These are phyloP conservation scores for Pseudomyrmex dendroicus DNA, from an alignment of 1,140 invertebrate genomes.

Conservation along the genomic window DNA sequence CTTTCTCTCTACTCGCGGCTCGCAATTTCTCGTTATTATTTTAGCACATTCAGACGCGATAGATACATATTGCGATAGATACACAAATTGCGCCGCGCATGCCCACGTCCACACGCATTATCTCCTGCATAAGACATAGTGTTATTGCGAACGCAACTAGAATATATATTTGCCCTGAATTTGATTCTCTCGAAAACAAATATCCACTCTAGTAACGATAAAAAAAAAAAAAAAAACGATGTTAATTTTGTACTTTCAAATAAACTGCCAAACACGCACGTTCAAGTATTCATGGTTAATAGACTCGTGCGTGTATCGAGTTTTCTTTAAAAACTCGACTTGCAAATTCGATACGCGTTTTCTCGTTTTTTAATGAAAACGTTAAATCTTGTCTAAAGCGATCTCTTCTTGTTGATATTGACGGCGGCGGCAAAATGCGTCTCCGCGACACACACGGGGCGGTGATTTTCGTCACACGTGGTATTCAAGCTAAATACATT, in stretches of 20 bases:
- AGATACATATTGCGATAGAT: slow-evolving; percentile 61
- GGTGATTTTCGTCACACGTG: slow-evolving; percentile 57
- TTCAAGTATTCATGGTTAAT: no score
- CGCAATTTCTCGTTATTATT: slow-evolving; percentile 63
- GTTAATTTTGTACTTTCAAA: neutral
- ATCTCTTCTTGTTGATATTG: slow-evolving; percentile 48
- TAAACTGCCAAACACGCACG: no score
- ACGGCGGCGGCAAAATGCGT: slow-evolving; percentile 72
- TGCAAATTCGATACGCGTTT: neutral
- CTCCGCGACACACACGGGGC: slow-evolving; percentile 69
- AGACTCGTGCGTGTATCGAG: no score
- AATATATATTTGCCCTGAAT: slow-evolving; percentile 17
- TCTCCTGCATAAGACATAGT: slow-evolving; percentile 46
- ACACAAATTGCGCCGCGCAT: slow-evolving; percentile 58
- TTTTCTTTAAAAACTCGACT: no score
- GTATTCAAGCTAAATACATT: slow-evolving; percentile 78
- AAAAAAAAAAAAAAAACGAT: no score
- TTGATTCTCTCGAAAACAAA: neutral
- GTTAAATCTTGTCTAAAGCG: slow-evolving; percentile 18
- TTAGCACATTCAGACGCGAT: slow-evolving; percentile 65
- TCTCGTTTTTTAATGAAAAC: neutral
- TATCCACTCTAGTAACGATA: neutral
- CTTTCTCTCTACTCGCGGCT: slow-evolving; percentile 47
- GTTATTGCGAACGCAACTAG: neutral
- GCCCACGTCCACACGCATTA: slow-evolving; percentile 36